Conservation (phyloP, 2,888 invertebrate genomes). For the Diarsia rubi region DNA sequence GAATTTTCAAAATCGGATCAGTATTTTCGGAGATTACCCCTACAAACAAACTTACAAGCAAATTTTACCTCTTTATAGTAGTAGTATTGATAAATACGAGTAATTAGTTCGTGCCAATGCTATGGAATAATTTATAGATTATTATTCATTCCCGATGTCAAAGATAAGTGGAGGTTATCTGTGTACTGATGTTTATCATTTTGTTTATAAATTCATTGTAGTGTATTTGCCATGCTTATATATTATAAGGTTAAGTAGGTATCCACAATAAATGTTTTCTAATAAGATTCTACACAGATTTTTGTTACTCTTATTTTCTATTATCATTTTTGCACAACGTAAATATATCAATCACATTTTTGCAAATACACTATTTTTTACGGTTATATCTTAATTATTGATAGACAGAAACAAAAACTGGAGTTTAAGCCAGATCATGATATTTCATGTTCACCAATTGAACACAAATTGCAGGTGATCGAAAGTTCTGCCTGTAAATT, state of each 20-base stretch:
- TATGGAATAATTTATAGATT: background rate
- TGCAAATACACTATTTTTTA: background rate
- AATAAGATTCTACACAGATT: conserved; percentile 18
- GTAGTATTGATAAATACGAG: background rate
- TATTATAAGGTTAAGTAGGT: background rate
- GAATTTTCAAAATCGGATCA: no score
- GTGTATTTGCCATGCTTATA: background rate
- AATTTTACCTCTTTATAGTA: background rate
- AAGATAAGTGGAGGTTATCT: no score
- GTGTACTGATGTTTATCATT: no score
- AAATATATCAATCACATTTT: background rate
- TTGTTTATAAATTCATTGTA: background rate
- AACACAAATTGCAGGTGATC: background rate
- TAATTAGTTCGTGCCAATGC: background rate
- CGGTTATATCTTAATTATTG: background rate
- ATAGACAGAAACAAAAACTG: background rate
- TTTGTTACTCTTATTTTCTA: background rate
- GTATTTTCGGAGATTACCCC: no score
- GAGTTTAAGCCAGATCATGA: background rate
- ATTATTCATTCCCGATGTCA: background rate
- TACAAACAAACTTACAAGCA: background rate
- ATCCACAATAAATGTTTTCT: background rate
- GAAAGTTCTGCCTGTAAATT: background rate
- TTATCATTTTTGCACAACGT: no score
- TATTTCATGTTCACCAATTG: background rate